phyloP scores from a whole-genome alignment of 1,140 invertebrate species.

The Drosophila funebris region DNA sequence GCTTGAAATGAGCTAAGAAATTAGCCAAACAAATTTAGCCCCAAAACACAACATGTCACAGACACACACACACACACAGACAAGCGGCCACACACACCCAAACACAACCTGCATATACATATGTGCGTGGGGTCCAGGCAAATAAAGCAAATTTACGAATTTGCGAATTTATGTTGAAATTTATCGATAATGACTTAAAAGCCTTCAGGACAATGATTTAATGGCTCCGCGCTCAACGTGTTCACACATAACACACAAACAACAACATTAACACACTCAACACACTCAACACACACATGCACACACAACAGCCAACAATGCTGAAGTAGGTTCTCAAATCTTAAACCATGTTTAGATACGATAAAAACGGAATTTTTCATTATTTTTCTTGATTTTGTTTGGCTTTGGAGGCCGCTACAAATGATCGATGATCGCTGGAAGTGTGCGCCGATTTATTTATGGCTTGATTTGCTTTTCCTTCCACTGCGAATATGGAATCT shows the following conservation, averaged over 20 bases:
- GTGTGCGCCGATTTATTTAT: slow-evolving; percentile 80
- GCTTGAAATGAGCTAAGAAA: slow-evolving; percentile 33
- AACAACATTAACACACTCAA: slow-evolving; percentile 28
- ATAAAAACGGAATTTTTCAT: slow-evolving; percentile 75
- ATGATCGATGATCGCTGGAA: slow-evolving; percentile 82
- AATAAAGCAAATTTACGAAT: slow-evolving; percentile 82
- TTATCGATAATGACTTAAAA: slow-evolving; percentile 84
- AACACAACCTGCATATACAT: slow-evolving; percentile 1
- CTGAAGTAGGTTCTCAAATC: slow-evolving; percentile 76
- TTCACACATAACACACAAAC: slow-evolving; percentile 58
- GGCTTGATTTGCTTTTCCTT: slow-evolving; percentile 62
- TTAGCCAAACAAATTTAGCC: slow-evolving; percentile 64
- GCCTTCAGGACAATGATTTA: slow-evolving; percentile 83
- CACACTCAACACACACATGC: slow-evolving; percentile 19
- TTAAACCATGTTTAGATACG: slow-evolving; percentile 80
- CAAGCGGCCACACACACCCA: slow-evolving; percentile 30
- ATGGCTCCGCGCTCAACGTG: slow-evolving; percentile 67
- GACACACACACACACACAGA: slow-evolving; percentile 28
- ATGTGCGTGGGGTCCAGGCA: slow-evolving; percentile 53
- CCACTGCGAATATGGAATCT: slow-evolving; percentile 31
- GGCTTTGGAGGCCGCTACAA: slow-evolving; percentile 36
- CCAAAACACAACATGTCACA: slow-evolving; percentile 5
- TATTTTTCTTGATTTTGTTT: slow-evolving; percentile 48
- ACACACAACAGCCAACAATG: slow-evolving; percentile 18
- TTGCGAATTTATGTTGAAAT: slow-evolving; percentile 83